These are phyloP conservation scores for Felis catus DNA, from an alignment of 2,113 vertebrate species.

Conservation along the genomic window F.catus_Fca126_mat1.0 CM031424.1:54709001-54709500, in stretches of 20 bases:
- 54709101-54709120: constrained; percentile 39
- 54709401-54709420: background rate
- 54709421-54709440: background rate
- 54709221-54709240: constrained; percentile 1
- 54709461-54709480: background rate
- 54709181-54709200: constrained; percentile 61
- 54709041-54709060: constrained; percentile 61
- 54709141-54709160: constrained; percentile 49
- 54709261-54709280: constrained; percentile 12
- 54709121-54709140: constrained; percentile 66
- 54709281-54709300: constrained; percentile 45
- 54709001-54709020: constrained; percentile 30
- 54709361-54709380: background rate
- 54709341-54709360: background rate
- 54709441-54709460: constrained; percentile 31
- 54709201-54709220: constrained; percentile 21
- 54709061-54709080: constrained; percentile 55
- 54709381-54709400: background rate
- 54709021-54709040: background rate
- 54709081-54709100: constrained; percentile 44
- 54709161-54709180: constrained; percentile 54
- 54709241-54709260: constrained; percentile 37
- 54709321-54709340: background rate
- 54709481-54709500: constrained; percentile 7
- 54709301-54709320: background rate